These are phyloP conservation scores for Oopsacas minuta DNA, from an alignment of 37 sponge, comb jelly and placozoan species.

Conservation along the genomic window DNA sequence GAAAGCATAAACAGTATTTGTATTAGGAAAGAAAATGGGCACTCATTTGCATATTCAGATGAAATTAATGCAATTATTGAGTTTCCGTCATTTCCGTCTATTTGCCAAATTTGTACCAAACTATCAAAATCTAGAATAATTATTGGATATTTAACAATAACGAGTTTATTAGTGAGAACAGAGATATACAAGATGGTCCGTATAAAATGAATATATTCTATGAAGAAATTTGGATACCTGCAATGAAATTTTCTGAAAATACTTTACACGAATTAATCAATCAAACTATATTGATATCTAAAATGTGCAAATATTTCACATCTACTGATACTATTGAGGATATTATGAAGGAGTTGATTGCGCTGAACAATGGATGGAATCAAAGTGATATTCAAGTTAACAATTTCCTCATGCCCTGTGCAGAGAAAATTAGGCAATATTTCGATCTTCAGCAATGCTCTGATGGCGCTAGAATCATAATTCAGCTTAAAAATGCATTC, in stretches of 20 bases:
- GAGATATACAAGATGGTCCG: background rate
- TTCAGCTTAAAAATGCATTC: background rate
- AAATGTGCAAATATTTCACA: background rate
- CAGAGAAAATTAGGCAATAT: background rate
- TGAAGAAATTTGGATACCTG: constrained; percentile 6
- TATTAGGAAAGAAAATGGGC: background rate
- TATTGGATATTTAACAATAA: background rate
- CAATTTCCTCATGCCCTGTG: background rate
- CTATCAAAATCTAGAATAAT: background rate
- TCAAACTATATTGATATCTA: background rate
- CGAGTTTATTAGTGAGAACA: background rate
- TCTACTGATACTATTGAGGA: background rate
- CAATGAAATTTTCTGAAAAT: background rate
- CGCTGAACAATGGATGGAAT: background rate
- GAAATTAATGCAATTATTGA: background rate
- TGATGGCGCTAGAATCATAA: background rate
- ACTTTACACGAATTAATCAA: background rate
- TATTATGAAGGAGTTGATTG: background rate
- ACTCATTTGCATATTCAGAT: background rate
- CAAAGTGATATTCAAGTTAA: background rate
- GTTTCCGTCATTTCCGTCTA: background rate
- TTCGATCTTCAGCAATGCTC: background rate
- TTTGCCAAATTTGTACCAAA: background rate
- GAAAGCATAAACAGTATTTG: background rate
- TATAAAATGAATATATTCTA: background rate